These are phyloP conservation scores for Anolis carolinensis DNA, from an alignment of 2,113 vertebrate genomes.

Conservation along the genomic window DNA sequence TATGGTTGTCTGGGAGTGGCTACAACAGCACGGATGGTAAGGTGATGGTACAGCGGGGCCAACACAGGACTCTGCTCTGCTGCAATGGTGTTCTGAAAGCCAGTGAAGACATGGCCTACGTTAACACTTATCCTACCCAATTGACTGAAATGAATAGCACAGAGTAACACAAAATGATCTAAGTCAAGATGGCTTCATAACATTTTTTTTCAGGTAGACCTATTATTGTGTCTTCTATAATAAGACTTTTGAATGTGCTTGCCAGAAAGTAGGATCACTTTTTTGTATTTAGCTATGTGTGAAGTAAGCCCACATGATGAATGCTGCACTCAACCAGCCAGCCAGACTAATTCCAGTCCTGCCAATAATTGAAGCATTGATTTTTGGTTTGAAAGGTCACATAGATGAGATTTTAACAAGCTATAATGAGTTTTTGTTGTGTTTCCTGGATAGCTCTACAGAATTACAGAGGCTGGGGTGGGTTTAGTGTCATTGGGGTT, in stretches of 20 bases:
- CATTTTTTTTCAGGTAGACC: not conserved
- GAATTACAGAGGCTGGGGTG: not conserved
- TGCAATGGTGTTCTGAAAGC: too few species aligned
- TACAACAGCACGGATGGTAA: too few species aligned
- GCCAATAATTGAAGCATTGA: not conserved
- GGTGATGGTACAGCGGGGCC: too few species aligned
- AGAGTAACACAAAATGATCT: too few species aligned
- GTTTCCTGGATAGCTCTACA: not conserved
- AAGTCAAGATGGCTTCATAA: not conserved
- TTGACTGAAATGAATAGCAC: too few species aligned
- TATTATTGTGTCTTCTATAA: not conserved
- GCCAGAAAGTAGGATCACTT: not conserved
- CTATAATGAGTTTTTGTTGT: not conserved
- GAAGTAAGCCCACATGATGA: not conserved
- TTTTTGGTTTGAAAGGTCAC: not conserved
- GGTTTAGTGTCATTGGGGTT: not conserved
- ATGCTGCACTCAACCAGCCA: not conserved
- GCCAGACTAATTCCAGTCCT: not conserved
- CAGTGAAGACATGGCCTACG: too few species aligned
- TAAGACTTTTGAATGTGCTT: not conserved
- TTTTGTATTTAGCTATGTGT: not conserved
- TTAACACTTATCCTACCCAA: too few species aligned
- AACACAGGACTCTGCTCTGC: too few species aligned
- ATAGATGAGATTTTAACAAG: not conserved
- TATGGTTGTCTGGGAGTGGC: too few species aligned